A percentile compares a stretch with the other conserved stretches of the same genome.
Evolutionary conservation across 2,797 vertebrate genomes (phyloP).

Genomic region (Neoniphon sammara): DNA sequence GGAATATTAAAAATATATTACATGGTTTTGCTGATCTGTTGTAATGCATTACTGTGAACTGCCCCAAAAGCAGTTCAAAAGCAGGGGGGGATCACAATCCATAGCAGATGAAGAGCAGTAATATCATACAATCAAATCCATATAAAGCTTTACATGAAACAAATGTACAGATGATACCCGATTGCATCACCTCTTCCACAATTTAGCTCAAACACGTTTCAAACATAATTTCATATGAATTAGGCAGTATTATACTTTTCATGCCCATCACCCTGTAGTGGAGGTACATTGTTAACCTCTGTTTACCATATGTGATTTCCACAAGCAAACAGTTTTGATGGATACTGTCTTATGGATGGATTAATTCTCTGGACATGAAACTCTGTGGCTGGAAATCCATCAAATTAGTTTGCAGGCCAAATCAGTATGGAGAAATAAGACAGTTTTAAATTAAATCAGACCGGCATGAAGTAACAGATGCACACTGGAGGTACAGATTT

Average conservation of each 20-base stretch:
- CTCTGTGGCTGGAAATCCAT: slow-evolving; percentile 31
- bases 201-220: slow-evolving; percentile 36
- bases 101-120: slow-evolving; percentile 56
- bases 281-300: slow-evolving; percentile 44
- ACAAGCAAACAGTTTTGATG: slow-evolving; percentile 48
- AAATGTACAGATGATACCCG: slow-evolving; percentile 66
- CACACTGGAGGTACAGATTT: slow-evolving; percentile 35
- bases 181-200: slow-evolving; percentile 29
- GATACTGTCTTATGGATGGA: slow-evolving; percentile 23
- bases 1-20: slow-evolving; percentile 50
- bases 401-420: slow-evolving; percentile 17
- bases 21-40: slow-evolving; percentile 61
- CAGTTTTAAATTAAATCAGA: slow-evolving; percentile 52
- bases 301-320: slow-evolving; percentile 37
- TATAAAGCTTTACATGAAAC: slow-evolving; percentile 63
- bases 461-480: slow-evolving; percentile 29
- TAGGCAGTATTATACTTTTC: slow-evolving; percentile 38
- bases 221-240: slow-evolving; percentile 39
- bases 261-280: slow-evolving; percentile 52
- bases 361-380: slow-evolving; percentile 39
- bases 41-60: slow-evolving; percentile 67
- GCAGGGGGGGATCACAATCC: slow-evolving; percentile 19
- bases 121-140: slow-evolving; percentile 68
- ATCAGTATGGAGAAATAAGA: slow-evolving; percentile 26
- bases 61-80: slow-evolving; percentile 43